A percentile compares a stretch with the other conserved stretches of the same genome.
These are phyloP conservation scores for Euclidia mi DNA, from an alignment of 2,888 invertebrate genomes.

Conservation along the genomic window DNA sequence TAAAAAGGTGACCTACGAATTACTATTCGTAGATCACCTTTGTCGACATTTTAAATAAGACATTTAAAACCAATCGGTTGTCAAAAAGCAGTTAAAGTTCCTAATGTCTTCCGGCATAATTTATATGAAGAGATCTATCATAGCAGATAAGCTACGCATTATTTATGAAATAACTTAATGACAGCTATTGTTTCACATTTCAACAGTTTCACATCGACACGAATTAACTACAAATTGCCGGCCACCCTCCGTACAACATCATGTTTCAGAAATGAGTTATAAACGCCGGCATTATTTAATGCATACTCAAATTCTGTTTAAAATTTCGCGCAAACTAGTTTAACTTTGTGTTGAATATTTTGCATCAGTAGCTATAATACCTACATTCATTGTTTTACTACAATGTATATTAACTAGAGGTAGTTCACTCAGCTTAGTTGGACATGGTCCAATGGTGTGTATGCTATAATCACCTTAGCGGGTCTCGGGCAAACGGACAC, in stretches of 20 bases:
- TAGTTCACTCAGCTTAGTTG: not conserved
- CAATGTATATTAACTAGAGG: not conserved
- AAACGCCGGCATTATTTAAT: constrained; percentile 33
- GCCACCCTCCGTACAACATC: constrained; percentile 22
- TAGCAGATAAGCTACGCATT: constrained; percentile 32
- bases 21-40: constrained; percentile 5
- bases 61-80: constrained; percentile 9
- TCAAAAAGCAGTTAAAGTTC: constrained; percentile 33
- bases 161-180: constrained; percentile 47
- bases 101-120: constrained; percentile 20
- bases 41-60: constrained; percentile 16
- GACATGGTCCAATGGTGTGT: constrained; percentile 5
- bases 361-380: constrained; percentile 11
- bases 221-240: constrained; percentile 32
- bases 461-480: not conserved
- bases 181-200: constrained; percentile 40
- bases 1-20: too few relatives aligned
- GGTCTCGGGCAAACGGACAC: not conserved
- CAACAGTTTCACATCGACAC: constrained; percentile 29
- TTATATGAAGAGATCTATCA: constrained; percentile 41
- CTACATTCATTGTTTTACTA: not conserved
- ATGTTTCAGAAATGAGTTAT: constrained; percentile 29
- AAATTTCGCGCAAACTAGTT: constrained; percentile 40
- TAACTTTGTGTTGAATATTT: constrained; percentile 19
- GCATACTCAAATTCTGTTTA: constrained; percentile 31